Conservation (phyloP, 2,797 vertebrate species). For the Zenarchopterus dispar region DNA sequence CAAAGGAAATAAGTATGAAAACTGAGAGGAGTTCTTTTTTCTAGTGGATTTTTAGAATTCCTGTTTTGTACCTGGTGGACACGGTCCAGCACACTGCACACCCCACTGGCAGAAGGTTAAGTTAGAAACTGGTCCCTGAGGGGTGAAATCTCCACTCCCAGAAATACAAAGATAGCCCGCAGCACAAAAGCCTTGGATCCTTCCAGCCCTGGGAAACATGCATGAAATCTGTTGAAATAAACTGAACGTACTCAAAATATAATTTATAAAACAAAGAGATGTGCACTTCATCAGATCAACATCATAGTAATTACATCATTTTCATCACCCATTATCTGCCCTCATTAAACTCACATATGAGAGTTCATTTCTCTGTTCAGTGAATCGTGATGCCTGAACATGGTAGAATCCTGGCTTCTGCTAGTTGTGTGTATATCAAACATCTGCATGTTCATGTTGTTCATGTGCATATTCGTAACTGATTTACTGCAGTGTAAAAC, state of each 20-base stretch:
- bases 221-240: background rate
- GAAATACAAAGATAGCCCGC: constrained; percentile 89
- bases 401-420: constrained; percentile 8
- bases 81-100: constrained; percentile 84
- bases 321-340: constrained; percentile 1
- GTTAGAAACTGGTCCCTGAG: constrained; percentile 63
- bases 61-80: constrained; percentile 85
- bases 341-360: constrained; percentile 35
- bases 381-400: constrained; percentile 40
- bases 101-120: constrained; percentile 82
- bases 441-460: constrained; percentile 15
- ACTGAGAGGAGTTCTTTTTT: background rate
- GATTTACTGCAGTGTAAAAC: background rate
- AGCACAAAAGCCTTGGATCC: constrained; percentile 86
- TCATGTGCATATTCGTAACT: background rate
- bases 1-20: background rate
- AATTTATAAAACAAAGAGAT: constrained; percentile 16
- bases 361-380: constrained; percentile 40
- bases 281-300: constrained; percentile 22
- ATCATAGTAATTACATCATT: constrained; percentile 22
- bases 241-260: constrained; percentile 4
- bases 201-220: constrained; percentile 80
- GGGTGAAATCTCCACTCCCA: constrained; percentile 85
- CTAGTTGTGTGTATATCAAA: constrained; percentile 38
- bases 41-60: background rate